Conservation (phyloP, 92 coral and sea anemone genomes). For the Umimayanthus chanpuru region DNA sequence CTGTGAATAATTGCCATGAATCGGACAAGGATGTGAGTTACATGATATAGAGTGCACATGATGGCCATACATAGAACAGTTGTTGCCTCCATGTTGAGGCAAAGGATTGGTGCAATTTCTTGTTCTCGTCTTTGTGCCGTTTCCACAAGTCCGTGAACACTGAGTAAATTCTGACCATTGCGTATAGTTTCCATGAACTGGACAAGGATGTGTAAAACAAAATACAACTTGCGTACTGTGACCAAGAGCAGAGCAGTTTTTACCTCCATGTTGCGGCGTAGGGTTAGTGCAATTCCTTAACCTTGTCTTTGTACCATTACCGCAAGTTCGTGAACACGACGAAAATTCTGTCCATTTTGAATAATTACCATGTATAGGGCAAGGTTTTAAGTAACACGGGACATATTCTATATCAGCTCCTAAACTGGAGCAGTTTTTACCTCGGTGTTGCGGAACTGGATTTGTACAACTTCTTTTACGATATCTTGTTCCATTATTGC, state of each 20-base stretch:
- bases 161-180: slow-evolving; percentile 41
- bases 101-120: slow-evolving; percentile 46
- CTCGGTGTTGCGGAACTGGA: slow-evolving; percentile 30
- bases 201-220: slow-evolving; percentile 44
- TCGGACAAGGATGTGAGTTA: slow-evolving; percentile 32
- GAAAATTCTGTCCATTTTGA: slow-evolving; percentile 52
- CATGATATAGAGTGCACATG: not conserved
- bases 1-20: slow-evolving; percentile 64
- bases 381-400: not conserved
- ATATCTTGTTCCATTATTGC: slow-evolving; percentile 16
- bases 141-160: slow-evolving; percentile 48
- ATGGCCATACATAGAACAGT: slow-evolving; percentile 1
- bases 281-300: slow-evolving; percentile 50
- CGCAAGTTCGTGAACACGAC: slow-evolving; percentile 44
- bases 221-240: slow-evolving; percentile 10
- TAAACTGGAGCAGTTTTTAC: slow-evolving; percentile 28
- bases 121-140: slow-evolving; percentile 33
- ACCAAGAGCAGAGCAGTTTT: slow-evolving; percentile 43
- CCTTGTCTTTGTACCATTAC: slow-evolving; percentile 33
- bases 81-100: slow-evolving; percentile 38
- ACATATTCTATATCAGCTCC: not conserved
- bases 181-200: slow-evolving; percentile 48
- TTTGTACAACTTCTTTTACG: slow-evolving; percentile 33
- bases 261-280: slow-evolving; percentile 46
- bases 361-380: slow-evolving; percentile 48